Base-by-base conservation (phyloP, 2,113 vertebrate species). In the Pteruthius melanotis region DNA sequence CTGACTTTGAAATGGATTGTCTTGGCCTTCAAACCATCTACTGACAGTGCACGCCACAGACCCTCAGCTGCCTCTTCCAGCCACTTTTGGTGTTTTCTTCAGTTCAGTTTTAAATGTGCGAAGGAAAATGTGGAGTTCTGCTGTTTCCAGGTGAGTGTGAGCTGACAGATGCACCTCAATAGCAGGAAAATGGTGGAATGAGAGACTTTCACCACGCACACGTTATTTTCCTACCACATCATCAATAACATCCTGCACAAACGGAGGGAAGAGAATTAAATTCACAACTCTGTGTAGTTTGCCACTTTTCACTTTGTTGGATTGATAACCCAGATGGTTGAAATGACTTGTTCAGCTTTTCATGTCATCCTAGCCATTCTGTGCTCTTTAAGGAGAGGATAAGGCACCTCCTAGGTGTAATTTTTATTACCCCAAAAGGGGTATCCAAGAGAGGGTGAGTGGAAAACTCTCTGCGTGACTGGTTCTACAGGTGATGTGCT, bases 171-270 rank as follows among this genome's bases (percentile, higher is more conserved):
- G 11, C 24, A 56, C 23, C 23, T 54, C 42, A 42, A 50, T 2
- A 42, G 19, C 21, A 66, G 50, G 21, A 66, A 63, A 83, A 39
- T 3, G 2, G 4, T 50, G 40, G 31, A 72, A 50, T 30, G 47
- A 20, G 4, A 35, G 7, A 18, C 3, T 42, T 33, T 6, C 6
- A 5, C 4, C 15, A 0, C 11, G 4, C 6, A 3, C 11, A 8
- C 0, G 1, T 21, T 27, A 3, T 57, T 69, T 80, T 45, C 26
- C 27, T 72, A 5, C 15, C n/a, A 31, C 26, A 10, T 27, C 15
- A 33, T 35, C 60, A 52, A 5, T 22, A 85, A 65, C 11, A 47
- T 6, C 52, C 21, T 13, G 14, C 37, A 33, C 9, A 35, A 15
- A 15, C 7, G 1, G 10, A 79, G 47, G 31, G 27, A 35, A 65